Evolutionary conservation across 2,888 invertebrate genomes (phyloP), one percentile per base, ranked within the genome.

Genomic region (Carterocephalus palaemon): DNA sequence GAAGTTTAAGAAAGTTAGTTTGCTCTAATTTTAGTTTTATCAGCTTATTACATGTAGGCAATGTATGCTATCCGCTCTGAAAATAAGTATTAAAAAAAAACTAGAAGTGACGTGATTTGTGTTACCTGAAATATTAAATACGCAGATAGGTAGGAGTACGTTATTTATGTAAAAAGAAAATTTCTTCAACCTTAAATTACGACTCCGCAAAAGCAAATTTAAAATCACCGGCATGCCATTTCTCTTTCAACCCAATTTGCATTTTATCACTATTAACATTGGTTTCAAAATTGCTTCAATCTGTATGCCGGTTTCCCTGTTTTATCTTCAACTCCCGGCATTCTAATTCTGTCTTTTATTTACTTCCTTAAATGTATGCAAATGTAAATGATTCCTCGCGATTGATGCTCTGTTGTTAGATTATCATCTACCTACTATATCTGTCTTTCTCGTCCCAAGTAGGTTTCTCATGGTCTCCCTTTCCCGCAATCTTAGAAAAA

Each of bases 311-410:
- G 46, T 62, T n/a, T n/a, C n/a, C n/a, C 60, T 62, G 61, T 55
- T 47, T 22, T 36, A 46, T 51, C 47, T 51, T 53, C 52, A 52
- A 51, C 57, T 51, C 49, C 45, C 36, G 46, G 47, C 45, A 45
- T 52, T 15, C 52, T 57, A 64, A 64, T 65, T 41, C 22, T 12
- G 28, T 67, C 70, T 68, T 76, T 78, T 75, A 75, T 76, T 77
- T 75, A 72, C 74, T 67, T 51, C 47, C 57, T 61, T 60, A 61
- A 73, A 67, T 71, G 63, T 66, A 75, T 73, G 74, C 69, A 70
- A 75, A 74, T 67, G 59, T 62, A 62, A 66, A 74, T 67, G 67
- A 67, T 67, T 63, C 64, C 51, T 61, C 53, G 51, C 68, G 57
- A 70, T 72, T 69, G 68, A 71, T 70, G 67, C 63, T 66, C 64